Conservation (phyloP, 2,113 vertebrate genomes). For the Semnornis frantzii region DNA sequence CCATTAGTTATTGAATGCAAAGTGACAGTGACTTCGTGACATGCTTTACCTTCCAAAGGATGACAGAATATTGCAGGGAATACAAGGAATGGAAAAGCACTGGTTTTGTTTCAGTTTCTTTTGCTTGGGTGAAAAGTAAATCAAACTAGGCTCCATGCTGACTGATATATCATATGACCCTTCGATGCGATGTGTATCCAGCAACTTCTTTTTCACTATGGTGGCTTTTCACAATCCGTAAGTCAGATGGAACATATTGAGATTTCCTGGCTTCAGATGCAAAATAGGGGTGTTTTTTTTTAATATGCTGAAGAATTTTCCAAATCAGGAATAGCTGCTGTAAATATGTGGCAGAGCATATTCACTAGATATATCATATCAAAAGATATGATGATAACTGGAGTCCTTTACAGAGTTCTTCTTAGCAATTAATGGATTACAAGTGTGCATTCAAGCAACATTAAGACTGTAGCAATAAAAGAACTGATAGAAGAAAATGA, state of each 20-base stretch:
- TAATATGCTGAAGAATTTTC: not conserved
- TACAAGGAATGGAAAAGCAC: slow-evolving; percentile 21
- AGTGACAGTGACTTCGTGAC: not conserved
- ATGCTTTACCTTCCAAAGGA: not conserved
- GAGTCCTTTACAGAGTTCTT: not conserved
- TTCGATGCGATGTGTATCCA: slow-evolving; percentile 48
- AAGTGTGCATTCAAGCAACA: not conserved
- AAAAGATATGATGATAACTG: not conserved
- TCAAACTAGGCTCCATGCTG: slow-evolving; percentile 52
- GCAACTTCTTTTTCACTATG: slow-evolving; percentile 57
- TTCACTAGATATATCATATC: not conserved
- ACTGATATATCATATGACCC: slow-evolving; percentile 55
- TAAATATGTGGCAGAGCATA: slow-evolving; percentile 9
- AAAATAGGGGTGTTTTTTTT: not conserved
- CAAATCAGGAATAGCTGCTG: slow-evolving; percentile 10
- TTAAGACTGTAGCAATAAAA: slow-evolving; percentile 6
- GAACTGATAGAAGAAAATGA: not conserved
- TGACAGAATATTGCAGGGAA: slow-evolving; percentile 6
- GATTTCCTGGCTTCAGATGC: slow-evolving; percentile 56
- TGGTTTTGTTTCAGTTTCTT: slow-evolving; percentile 49
- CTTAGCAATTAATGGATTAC: slow-evolving; percentile 33
- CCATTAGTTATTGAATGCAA: slow-evolving; percentile 25
- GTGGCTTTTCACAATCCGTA: slow-evolving; percentile 65
- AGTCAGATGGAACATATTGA: slow-evolving; percentile 35
- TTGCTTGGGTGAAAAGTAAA: slow-evolving; percentile 53